A percentile compares a stretch with the other conserved stretches of the same genome.
Conservation (phyloP, 2,797 vertebrate genomes). For the Coracias cyanogaster region DNA sequence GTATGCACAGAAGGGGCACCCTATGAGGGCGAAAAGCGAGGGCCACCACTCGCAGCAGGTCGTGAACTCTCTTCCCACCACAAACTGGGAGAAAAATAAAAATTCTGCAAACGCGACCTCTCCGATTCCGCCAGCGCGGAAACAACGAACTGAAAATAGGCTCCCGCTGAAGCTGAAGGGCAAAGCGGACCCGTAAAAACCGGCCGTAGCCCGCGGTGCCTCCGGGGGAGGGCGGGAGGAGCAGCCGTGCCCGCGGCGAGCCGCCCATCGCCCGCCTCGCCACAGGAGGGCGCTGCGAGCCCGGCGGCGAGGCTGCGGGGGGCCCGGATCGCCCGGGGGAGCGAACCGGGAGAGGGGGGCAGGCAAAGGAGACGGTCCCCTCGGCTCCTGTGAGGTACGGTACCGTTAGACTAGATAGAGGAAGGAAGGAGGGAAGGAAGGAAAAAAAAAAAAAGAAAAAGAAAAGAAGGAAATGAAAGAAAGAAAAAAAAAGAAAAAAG, state of each 20-base stretch:
- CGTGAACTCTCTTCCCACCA: neutral
- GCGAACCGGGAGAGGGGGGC: neutral
- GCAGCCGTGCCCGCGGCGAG: fast-evolving
- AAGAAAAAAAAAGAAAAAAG: too few species aligned
- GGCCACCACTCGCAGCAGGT: neutral
- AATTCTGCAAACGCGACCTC: neutral
- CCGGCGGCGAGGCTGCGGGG: neutral
- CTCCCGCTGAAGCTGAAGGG: fast-evolving
- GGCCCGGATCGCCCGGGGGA: neutral
- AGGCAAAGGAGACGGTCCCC: fast-evolving
- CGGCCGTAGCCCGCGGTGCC: fast-evolving
- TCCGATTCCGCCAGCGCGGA: neutral
- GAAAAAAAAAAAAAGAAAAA: too few species aligned
- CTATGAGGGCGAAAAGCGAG: fast-evolving
- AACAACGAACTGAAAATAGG: fast-evolving
- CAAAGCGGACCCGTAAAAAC: fast-evolving
- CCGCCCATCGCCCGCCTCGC: neutral
- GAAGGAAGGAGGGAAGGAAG: too few species aligned
- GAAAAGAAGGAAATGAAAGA: too few species aligned
- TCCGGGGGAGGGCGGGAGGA: too few species aligned
- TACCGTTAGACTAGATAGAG: neutral
- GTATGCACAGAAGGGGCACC: neutral
- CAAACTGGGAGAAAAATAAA: neutral
- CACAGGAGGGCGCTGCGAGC: slow-evolving; percentile 70
- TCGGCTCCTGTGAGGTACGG: neutral